A percentile compares a stretch with the other conserved stretches of the same genome.
Conservation (phyloP, 1,140 invertebrate genomes). For the Brachionus asplanchnoidis region DNA sequence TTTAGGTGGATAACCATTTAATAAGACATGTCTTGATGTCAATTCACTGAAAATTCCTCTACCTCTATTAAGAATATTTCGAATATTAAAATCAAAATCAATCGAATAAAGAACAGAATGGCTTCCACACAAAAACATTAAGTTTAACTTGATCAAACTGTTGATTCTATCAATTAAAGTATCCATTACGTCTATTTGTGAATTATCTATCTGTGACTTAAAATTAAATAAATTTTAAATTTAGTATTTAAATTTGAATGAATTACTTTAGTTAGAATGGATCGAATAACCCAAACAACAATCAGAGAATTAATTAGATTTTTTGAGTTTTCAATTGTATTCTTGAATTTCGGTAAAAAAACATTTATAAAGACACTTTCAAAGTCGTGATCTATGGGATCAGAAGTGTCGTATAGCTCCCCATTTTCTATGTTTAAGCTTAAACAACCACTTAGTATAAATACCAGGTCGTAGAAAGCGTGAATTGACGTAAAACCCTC, state of each 20-base stretch:
- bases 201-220: neutral
- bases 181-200: neutral
- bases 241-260: neutral
- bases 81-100: conserved; percentile 23
- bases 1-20: conserved; percentile 23
- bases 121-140: neutral
- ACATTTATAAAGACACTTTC: neutral
- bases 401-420: neutral
- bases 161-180: neutral
- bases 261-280: neutral
- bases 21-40: neutral
- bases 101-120: neutral
- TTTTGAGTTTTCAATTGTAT: neutral
- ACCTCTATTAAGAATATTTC: neutral
- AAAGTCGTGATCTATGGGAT: neutral
- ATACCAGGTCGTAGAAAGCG: neutral
- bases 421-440: neutral
- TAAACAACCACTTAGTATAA: neutral
- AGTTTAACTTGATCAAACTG: neutral
- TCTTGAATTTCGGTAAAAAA: conserved; percentile 24
- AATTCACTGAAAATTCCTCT: conserved; percentile 39
- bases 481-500: neutral
- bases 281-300: neutral
- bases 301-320: neutral
- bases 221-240: neutral